These are phyloP conservation scores for Notolepis coatsorum DNA, from an alignment of 2,797 vertebrate species.

Conservation along the genomic window DNA sequence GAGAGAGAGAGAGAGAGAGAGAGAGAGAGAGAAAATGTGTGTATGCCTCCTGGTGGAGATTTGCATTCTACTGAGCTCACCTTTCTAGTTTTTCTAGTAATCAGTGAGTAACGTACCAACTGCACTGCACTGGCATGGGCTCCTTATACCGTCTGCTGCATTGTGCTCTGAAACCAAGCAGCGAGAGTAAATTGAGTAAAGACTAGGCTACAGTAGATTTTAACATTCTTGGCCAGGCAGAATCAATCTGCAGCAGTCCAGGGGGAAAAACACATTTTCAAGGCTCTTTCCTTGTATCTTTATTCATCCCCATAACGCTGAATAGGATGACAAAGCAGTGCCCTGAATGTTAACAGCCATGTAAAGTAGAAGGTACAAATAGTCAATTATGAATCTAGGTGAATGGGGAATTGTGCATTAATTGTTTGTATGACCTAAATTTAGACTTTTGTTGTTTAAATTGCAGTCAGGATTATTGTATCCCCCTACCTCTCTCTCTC, in stretches of 20 bases:
- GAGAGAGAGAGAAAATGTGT: too few species aligned
- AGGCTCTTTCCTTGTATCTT: constrained; percentile 54
- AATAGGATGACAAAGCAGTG: constrained; percentile 51
- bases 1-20: too few species aligned
- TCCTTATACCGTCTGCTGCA: constrained; percentile 58
- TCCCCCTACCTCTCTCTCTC: too few species aligned
- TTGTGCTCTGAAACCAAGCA: constrained; percentile 61
- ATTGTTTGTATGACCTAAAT: constrained; percentile 39
- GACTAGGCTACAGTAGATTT: constrained; percentile 71
- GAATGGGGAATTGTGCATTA: constrained; percentile 8
- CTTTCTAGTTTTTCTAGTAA: too few species aligned
- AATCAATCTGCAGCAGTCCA: constrained; percentile 71
- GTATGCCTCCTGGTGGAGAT: too few species aligned
- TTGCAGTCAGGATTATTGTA: constrained; percentile 7
- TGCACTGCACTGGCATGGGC: constrained; percentile 49
- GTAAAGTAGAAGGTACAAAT: constrained; percentile 40
- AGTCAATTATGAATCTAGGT: constrained; percentile 35
- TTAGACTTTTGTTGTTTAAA: constrained; percentile 10
- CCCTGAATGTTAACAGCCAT: constrained; percentile 24
- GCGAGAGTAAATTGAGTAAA: constrained; percentile 60
- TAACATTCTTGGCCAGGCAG: constrained; percentile 70
- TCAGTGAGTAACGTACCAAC: constrained; percentile 65
- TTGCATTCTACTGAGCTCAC: too few species aligned
- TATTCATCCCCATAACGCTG: constrained; percentile 50
- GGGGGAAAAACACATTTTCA: constrained; percentile 63